These are phyloP conservation scores for Poecile montanus DNA, from an alignment of 2,797 vertebrate species.

Conservation along the genomic window DNA sequence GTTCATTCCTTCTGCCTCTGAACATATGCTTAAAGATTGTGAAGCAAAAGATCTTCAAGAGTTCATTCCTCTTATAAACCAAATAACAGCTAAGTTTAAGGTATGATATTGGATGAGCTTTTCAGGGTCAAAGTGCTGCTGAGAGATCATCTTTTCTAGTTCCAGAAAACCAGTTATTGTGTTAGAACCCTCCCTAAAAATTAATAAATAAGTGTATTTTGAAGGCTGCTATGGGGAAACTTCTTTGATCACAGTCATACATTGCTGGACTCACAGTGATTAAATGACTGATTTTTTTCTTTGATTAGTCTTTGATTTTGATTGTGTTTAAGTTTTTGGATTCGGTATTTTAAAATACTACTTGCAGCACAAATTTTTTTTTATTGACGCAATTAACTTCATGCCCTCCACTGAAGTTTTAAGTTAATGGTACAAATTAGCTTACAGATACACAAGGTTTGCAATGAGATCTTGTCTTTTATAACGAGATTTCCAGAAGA, in stretches of 20 bases:
- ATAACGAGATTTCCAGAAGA: not conserved
- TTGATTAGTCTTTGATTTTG: not conserved
- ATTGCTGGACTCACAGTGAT: not conserved
- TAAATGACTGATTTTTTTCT: not conserved
- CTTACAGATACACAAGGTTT: not conserved
- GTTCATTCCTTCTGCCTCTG: slow-evolving; percentile 92
- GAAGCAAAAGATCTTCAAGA: slow-evolving; percentile 98
- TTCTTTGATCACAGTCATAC: not conserved
- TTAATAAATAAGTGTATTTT: not conserved
- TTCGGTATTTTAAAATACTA: not conserved
- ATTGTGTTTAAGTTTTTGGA: not conserved
- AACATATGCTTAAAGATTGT: slow-evolving; percentile 98
- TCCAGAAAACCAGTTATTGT: not conserved
- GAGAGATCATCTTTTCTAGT: not conserved
- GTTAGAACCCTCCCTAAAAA: not conserved
- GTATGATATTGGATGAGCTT: slow-evolving; percentile 67
- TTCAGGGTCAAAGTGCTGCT: not conserved
- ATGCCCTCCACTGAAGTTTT: not conserved
- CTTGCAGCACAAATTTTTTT: not conserved
- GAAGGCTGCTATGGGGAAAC: not conserved
- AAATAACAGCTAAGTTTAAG: slow-evolving; percentile 99
- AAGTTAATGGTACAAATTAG: not conserved
- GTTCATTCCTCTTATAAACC: slow-evolving; percentile 98
- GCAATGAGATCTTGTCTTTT: not conserved
- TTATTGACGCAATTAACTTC: not conserved